phyloP scores from a whole-genome alignment of 37 sponge, comb jelly and placozoan genomes.

The Diacarnus erythraeanus region DNA sequence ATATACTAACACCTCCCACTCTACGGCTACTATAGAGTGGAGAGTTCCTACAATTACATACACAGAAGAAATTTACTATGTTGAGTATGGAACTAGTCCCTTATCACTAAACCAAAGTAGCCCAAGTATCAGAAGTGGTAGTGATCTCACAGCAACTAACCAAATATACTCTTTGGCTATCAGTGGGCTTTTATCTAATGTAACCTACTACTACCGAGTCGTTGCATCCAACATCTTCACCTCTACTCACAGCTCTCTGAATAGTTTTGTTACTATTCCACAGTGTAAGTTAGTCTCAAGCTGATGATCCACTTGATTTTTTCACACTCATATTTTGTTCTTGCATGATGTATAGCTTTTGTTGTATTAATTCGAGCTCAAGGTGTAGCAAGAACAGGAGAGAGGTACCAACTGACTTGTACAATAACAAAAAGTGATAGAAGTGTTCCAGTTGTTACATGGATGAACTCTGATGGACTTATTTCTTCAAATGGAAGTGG shows the following conservation, averaged over 20 bases:
- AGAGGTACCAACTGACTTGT: background rate
- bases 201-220: slow-evolving; percentile 30
- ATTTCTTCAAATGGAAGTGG: slow-evolving; percentile 15
- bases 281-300: slow-evolving; percentile 9
- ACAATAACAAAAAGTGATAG: background rate
- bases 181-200: slow-evolving; percentile 2
- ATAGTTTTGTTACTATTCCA: background rate
- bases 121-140: background rate
- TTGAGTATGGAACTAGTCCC: slow-evolving; percentile 18
- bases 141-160: slow-evolving; percentile 8
- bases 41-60: slow-evolving; percentile 12
- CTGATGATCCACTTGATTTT: background rate
- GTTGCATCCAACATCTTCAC: slow-evolving; percentile 2
- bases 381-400: slow-evolving; percentile 6
- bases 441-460: background rate
- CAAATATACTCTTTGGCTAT: slow-evolving; percentile 3
- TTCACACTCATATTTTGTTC: background rate
- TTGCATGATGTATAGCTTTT: background rate
- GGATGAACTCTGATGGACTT: slow-evolving; percentile 1
- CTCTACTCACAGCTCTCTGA: background rate
- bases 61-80: slow-evolving; percentile 15
- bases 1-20: background rate
- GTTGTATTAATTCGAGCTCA: background rate
- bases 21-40: slow-evolving; percentile 18
- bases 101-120: background rate